phyloP scores from a whole-genome alignment of 1,140 invertebrate genomes.

The Diorhabda carinulata region DNA sequence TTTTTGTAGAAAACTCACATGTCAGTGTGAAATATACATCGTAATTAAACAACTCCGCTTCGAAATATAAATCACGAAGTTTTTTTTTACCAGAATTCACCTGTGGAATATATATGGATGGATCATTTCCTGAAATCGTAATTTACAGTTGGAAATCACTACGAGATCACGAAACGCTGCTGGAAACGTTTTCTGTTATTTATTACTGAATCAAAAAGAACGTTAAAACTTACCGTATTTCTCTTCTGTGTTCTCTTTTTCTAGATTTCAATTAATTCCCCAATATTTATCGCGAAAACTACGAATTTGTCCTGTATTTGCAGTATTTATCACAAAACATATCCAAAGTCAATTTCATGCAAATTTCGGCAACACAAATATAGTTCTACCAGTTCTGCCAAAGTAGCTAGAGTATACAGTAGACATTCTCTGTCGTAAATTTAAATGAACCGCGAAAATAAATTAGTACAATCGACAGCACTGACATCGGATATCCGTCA shows the following conservation, averaged over 20 bases:
- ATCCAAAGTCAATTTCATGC: too few relatives aligned
- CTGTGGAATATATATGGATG: slow-evolving; percentile 25
- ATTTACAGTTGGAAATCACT: slow-evolving; percentile 18
- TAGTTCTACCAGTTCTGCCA: too few relatives aligned
- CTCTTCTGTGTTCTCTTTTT: background rate
- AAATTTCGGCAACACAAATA: too few relatives aligned
- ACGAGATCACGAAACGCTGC: slow-evolving; percentile 16
- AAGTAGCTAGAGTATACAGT: too few relatives aligned
- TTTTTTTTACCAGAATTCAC: slow-evolving; percentile 23
- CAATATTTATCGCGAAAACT: too few relatives aligned
- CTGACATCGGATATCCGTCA: too few relatives aligned
- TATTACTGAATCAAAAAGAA: background rate
- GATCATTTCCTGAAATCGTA: slow-evolving; percentile 22
- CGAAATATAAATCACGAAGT: slow-evolving; percentile 19
- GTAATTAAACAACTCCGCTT: slow-evolving; percentile 25
- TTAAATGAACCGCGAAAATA: too few relatives aligned
- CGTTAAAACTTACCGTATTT: background rate
- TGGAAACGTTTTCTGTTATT: slow-evolving; percentile 3
- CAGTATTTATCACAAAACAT: too few relatives aligned
- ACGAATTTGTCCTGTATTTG: too few relatives aligned
- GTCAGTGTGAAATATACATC: slow-evolving; percentile 27
- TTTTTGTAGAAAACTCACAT: slow-evolving; percentile 3
- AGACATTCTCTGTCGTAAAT: too few relatives aligned
- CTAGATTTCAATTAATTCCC: too few relatives aligned
- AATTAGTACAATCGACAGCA: too few relatives aligned